These are phyloP conservation scores for Drosophila murphyi DNA, from an alignment of 1,140 invertebrate genomes.

Conservation along the genomic window DNA sequence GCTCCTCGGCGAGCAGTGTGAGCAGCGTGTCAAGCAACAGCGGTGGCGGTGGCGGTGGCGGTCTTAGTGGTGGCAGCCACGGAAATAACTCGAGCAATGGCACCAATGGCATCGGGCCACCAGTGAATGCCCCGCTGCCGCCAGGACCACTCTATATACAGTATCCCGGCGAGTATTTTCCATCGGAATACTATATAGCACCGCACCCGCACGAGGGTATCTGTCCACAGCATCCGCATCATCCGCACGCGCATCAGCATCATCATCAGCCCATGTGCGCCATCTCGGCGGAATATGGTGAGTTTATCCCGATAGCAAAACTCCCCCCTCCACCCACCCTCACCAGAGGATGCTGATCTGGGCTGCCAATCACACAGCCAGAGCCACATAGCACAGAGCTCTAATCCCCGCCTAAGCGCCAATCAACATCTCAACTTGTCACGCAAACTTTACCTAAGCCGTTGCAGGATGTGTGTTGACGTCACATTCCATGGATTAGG, in stretches of 20 bases:
- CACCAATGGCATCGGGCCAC: constrained; percentile 61
- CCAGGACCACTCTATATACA: constrained; percentile 76
- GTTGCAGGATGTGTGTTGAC: too few species aligned
- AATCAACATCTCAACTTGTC: constrained; percentile 54
- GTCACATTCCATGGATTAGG: too few species aligned
- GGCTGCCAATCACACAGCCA: constrained; percentile 58
- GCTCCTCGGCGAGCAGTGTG: constrained; percentile 69
- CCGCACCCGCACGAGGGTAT: constrained; percentile 82
- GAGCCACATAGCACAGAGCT: constrained; percentile 2
- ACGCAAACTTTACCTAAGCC: constrained; percentile 4
- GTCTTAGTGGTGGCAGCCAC: constrained; percentile 46
- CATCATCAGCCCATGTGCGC: constrained; percentile 82
- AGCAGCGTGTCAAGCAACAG: constrained; percentile 68
- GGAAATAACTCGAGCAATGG: constrained; percentile 47
- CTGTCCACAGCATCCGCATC: constrained; percentile 81
- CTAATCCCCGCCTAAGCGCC: constrained; percentile 45
- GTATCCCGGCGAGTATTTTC: constrained; percentile 81
- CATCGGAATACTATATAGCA: constrained; percentile 79
- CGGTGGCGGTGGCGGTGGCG: constrained; percentile 52
- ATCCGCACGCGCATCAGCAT: constrained; percentile 67
- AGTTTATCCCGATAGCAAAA: constrained; percentile 34
- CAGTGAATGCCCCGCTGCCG: constrained; percentile 32
- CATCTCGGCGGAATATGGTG: constrained; percentile 82
- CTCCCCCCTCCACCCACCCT: background rate
- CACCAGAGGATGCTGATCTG: background rate